Conservation (phyloP, 2,888 invertebrate genomes). For the Callosobruchus maculatus region DNA sequence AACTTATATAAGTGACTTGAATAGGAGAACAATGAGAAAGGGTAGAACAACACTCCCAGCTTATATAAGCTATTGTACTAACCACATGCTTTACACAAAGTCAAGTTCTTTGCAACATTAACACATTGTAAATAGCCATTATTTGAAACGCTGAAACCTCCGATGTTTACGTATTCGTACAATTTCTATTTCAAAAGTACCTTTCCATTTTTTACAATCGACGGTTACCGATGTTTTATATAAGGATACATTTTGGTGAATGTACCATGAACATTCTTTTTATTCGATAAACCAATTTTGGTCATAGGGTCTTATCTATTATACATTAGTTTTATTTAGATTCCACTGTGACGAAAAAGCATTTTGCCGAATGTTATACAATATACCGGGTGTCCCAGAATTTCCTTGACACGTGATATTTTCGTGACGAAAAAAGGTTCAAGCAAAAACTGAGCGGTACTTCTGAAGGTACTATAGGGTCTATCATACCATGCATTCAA, state of each 20-base stretch:
- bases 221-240: not conserved
- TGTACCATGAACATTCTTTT: not conserved
- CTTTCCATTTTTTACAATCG: not conserved
- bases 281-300: not conserved
- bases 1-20: no score
- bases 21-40: no score
- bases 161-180: not conserved
- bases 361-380: not conserved
- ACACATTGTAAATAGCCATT: no score
- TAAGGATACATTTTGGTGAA: not conserved
- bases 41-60: no score
- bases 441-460: no score
- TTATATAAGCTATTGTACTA: not conserved
- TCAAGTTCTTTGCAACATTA: not conserved
- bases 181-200: not conserved
- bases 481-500: no score
- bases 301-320: not conserved
- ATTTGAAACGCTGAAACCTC: not conserved
- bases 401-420: no score
- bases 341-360: not conserved
- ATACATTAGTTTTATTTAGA: not conserved
- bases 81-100: not conserved
- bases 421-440: no score
- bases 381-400: no score
- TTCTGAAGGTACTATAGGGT: no score